Evolutionary conservation across 2,888 invertebrate genomes (phyloP).

Genomic region (Nemurella pictetii): DNA sequence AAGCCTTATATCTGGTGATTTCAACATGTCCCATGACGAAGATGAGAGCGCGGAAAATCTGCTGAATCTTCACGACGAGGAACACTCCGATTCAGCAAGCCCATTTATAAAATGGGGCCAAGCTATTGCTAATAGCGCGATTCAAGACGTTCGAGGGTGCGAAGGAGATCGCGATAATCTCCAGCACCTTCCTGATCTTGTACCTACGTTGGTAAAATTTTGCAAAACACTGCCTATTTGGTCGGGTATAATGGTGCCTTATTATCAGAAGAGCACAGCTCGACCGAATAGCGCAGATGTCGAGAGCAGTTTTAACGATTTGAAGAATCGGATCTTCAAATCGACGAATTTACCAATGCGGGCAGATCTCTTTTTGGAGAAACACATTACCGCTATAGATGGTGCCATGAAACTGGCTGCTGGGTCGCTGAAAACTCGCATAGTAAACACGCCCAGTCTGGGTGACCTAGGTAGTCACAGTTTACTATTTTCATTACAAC

Average conservation of each 20-base stretch:
- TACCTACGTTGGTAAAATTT: slow-evolving; percentile 36
- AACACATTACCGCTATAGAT: slow-evolving; percentile 37
- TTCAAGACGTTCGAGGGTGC: slow-evolving; percentile 15
- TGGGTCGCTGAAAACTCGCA: not conserved
- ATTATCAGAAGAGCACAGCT: slow-evolving; percentile 24
- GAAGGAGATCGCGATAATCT: slow-evolving; percentile 37
- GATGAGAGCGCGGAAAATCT: not conserved
- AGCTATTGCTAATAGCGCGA: slow-evolving; percentile 17
- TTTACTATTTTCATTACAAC: not conserved
- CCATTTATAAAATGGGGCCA: slow-evolving; percentile 24
- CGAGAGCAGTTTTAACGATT: slow-evolving; percentile 41
- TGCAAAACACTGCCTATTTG: slow-evolving; percentile 37
- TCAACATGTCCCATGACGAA: not conserved
- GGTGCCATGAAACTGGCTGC: slow-evolving; percentile 40
- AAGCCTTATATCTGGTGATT: slow-evolving; percentile 34
- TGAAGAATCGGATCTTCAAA: slow-evolving; percentile 39
- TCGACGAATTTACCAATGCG: slow-evolving; percentile 35
- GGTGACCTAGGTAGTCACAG: not conserved
- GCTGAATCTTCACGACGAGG: slow-evolving; percentile 29
- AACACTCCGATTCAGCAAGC: slow-evolving; percentile 34
- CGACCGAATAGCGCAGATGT: slow-evolving; percentile 39
- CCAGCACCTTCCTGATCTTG: slow-evolving; percentile 39
- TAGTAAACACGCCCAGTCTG: not conserved
- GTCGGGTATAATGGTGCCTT: slow-evolving; percentile 37
- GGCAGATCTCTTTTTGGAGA: slow-evolving; percentile 38